phyloP scores from a whole-genome alignment of 2,888 invertebrate genomes.

The Morpho achilles region DNA sequence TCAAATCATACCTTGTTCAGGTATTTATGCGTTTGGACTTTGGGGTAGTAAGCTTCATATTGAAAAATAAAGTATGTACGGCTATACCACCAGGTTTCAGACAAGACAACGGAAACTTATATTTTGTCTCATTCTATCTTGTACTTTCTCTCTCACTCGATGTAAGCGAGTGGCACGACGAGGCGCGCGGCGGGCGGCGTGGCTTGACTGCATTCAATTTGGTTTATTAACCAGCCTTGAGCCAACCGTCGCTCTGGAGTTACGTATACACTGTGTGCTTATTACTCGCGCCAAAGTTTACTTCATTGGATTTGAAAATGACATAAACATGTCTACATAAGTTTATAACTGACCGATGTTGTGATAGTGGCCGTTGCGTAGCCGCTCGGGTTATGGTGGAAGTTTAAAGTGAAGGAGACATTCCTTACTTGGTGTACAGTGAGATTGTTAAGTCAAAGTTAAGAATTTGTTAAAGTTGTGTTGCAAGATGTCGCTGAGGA shows the following conservation, averaged over 20 bases:
- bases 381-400: conserved; percentile 6
- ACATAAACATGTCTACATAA: conserved; percentile 32
- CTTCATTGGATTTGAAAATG: conserved; percentile 49
- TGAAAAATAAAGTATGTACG: conserved; percentile 25
- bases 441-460: conserved; percentile 51
- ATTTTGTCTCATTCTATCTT: conserved; percentile 30
- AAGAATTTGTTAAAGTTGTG: conserved; percentile 46
- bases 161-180: conserved; percentile 23
- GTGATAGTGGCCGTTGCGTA: conserved; percentile 3
- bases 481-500: conserved; percentile 59
- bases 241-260: conserved; percentile 56
- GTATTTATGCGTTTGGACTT: not conserved
- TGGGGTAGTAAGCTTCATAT: conserved; percentile 21
- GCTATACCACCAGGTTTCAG: conserved; percentile 38
- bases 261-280: conserved; percentile 44
- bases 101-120: conserved; percentile 43
- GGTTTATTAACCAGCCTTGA: conserved; percentile 49
- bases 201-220: conserved; percentile 35
- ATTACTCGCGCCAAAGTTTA: conserved; percentile 62
- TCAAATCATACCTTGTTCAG: not conserved
- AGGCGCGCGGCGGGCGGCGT: conserved; percentile 39
- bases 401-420: conserved; percentile 23
- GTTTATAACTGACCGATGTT: conserved; percentile 7
- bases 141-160: conserved; percentile 41
- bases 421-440: conserved; percentile 38